Evolutionary conservation across 1,140 invertebrate species (phyloP).

Genomic region (Psix sp.): DNA sequence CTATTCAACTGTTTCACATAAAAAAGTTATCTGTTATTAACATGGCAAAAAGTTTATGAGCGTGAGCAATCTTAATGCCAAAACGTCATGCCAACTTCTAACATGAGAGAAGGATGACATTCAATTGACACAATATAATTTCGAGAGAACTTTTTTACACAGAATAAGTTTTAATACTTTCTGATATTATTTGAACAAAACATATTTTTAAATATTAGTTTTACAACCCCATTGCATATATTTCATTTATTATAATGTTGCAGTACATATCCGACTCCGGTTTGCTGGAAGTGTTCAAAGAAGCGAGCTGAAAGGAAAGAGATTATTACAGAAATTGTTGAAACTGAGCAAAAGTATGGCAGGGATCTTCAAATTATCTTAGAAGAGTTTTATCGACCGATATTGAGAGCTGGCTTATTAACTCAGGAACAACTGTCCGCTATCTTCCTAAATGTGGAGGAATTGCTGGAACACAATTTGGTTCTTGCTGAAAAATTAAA

Average conservation of each 20-base stretch:
- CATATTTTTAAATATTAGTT: background rate
- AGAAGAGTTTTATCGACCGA: conserved; percentile 96
- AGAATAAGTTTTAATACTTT: too few species aligned
- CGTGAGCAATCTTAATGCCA: too few species aligned
- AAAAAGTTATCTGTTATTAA: too few species aligned
- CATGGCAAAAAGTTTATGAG: too few species aligned
- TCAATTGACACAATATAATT: too few species aligned
- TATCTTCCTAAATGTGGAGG: conserved; percentile 96
- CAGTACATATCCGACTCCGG: conserved; percentile 84
- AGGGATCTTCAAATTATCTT: conserved; percentile 93
- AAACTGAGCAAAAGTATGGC: conserved; percentile 97
- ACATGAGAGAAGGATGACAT: too few species aligned
- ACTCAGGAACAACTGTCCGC: conserved; percentile 89
- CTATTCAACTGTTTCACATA: too few species aligned
- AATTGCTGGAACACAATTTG: conserved; percentile 92
- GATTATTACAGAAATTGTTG: conserved; percentile 96
- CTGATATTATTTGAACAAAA: too few species aligned
- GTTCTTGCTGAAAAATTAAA: conserved; percentile 90
- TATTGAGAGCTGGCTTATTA: conserved; percentile 90
- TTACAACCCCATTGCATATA: background rate
- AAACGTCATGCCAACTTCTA: too few species aligned
- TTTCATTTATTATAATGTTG: conserved; percentile 3
- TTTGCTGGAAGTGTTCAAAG: conserved; percentile 92
- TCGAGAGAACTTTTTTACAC: too few species aligned
- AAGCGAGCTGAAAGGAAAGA: conserved; percentile 93